Evolutionary conservation across 2,888 invertebrate genomes (phyloP).

Genomic region (Athalia circularis): DNA sequence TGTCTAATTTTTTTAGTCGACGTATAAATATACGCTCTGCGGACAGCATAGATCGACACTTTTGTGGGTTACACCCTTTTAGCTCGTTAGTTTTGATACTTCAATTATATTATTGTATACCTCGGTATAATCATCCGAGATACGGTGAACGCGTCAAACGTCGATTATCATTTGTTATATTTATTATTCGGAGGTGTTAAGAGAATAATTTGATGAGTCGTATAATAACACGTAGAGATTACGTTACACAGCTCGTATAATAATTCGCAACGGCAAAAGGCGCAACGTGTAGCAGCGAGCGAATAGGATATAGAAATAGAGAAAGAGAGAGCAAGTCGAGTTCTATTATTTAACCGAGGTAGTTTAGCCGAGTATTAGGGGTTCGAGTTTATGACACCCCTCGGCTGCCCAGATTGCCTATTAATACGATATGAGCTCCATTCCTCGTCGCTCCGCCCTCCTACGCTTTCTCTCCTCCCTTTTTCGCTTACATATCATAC

Average conservation of each 20-base stretch:
- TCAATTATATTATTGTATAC: no score
- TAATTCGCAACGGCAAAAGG: slow-evolving; percentile 26
- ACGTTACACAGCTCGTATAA: neutral
- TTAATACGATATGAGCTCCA: slow-evolving; percentile 74
- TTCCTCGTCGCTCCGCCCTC: slow-evolving; percentile 57
- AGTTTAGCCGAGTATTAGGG: slow-evolving; percentile 74
- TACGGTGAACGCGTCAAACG: no score
- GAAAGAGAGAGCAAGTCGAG: neutral
- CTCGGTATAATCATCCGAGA: no score
- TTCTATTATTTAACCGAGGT: slow-evolving; percentile 69
- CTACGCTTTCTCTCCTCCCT: slow-evolving; percentile 49
- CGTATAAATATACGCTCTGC: no score
- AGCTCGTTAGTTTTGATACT: neutral
- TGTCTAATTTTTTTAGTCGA: no score
- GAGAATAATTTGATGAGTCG: neutral
- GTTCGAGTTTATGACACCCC: slow-evolving; percentile 74
- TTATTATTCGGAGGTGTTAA: no score
- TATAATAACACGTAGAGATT: neutral
- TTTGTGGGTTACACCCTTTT: no score
- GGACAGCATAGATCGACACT: no score
- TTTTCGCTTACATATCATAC: slow-evolving; percentile 51
- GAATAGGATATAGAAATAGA: slow-evolving; percentile 31
- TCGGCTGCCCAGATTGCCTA: slow-evolving; percentile 73
- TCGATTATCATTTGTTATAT: no score
- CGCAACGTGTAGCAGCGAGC: slow-evolving; percentile 39